Percentiles rank a stretch among this genome's conserved stretches.
Evolutionary conservation across 1,140 invertebrate species (phyloP).

Genomic region (Cotesia chilonis): DNA sequence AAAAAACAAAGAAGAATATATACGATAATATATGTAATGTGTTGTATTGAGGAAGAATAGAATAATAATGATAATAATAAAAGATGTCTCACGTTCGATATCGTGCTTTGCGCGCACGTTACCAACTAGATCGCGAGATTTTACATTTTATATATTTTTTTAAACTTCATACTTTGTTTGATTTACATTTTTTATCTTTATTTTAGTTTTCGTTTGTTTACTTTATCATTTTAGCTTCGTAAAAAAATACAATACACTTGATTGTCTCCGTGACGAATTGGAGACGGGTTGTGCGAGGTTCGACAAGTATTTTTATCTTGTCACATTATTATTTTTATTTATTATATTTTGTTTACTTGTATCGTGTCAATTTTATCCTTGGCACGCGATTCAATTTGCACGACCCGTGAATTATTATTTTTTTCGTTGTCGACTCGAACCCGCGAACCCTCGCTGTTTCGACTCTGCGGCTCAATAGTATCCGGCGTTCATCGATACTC

Average conservation of each 20-base stretch:
- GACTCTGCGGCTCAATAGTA: too few relatives aligned
- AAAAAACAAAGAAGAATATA: not conserved
- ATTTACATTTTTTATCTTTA: not conserved
- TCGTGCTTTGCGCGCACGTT: conserved; percentile 13
- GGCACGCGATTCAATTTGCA: conserved; percentile 5
- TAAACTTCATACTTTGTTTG: not conserved
- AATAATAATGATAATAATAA: not conserved
- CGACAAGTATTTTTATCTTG: conserved; percentile 24
- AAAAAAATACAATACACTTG: conserved; percentile 29
- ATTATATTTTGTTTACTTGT: conserved; percentile 9
- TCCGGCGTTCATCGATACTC: too few relatives aligned
- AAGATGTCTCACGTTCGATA: not conserved
- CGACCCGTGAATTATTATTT: conserved; percentile 20
- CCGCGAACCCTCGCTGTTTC: conserved; percentile 1
- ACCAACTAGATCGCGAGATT: conserved; percentile 12
- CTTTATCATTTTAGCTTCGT: conserved; percentile 24
- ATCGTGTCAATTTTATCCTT: conserved; percentile 18
- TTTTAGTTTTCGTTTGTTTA: conserved; percentile 3
- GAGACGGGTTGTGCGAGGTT: conserved; percentile 20
- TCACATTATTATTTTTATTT: conserved; percentile 22
- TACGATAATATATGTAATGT: too few relatives aligned
- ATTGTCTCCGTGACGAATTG: not conserved
- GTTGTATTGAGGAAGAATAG: conserved; percentile 3
- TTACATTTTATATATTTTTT: conserved; percentile 2
- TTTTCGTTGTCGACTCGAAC: conserved; percentile 12